Base-by-base conservation (phyloP, 2,797 vertebrate genomes). In the Sylvia borin region DNA sequence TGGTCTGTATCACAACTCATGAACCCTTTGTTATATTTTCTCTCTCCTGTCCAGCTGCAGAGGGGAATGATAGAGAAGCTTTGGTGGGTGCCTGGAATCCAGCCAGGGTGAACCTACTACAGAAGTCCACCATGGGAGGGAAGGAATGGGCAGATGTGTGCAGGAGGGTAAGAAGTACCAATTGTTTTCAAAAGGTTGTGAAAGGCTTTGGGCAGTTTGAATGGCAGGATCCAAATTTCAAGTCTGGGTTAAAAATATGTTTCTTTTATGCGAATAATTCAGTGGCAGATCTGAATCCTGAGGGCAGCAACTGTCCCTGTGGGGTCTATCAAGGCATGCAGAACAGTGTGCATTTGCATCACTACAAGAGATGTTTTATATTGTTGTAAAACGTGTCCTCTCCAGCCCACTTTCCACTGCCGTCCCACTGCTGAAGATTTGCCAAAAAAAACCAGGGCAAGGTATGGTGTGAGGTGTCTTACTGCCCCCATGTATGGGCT, bases 241-340 rank as follows among this genome's bases (percentile, higher is more conserved):
- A 32, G 22, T 7, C 55, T 76, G 43, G 16, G 47, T 93, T 67
- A 62, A 70, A 88, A 82, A 70, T 32, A 16, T 18, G 25, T 58
- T 88, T 62, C 10, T 85, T 87, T 91, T 31, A 55, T 62, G 32
- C 47, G 31, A 82, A 62, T 60, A 91, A 85, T 60, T 57, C 36
- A 48, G 48, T 31, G 34, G 21, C 27, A 54, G 32, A 14, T 91
- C 43, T 92, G 74, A 48, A 67, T 80, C 36, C 27, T 6, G 71
- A 79, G 40, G 42, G 36, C 85, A 92, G 74, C 21, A 54, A 1
- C 47, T 75, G 10, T 76, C 54, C 42, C 32, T 61, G 42, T 16
- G 48, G 22, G 25, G 36, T 58, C 51, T 72, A 2, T 51, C 11
- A 34, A 75, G 51, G 24, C 0, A 0, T 62, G 57, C 50, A 79